These are phyloP conservation scores for Colistium nudipinnis DNA, from an alignment of 2,113 vertebrate species.

Conservation along the genomic window DNA sequence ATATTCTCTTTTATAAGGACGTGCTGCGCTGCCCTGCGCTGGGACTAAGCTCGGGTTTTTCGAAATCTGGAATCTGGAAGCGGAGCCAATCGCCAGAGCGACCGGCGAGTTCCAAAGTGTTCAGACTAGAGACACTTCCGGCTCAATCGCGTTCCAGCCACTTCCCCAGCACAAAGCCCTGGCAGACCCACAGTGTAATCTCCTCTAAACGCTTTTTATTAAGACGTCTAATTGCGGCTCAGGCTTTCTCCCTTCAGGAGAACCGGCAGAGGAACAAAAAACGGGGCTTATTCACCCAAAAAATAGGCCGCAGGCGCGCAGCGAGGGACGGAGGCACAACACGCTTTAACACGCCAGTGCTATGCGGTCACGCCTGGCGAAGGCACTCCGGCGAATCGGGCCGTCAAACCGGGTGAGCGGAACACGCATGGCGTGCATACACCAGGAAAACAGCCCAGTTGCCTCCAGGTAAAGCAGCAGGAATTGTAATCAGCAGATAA, in stretches of 20 bases:
- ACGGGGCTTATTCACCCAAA: constrained; percentile 57
- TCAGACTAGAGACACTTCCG: constrained; percentile 49
- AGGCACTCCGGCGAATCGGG: constrained; percentile 33
- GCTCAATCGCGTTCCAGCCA: constrained; percentile 57
- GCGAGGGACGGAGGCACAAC: constrained; percentile 39
- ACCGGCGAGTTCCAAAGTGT: constrained; percentile 31
- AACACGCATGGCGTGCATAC: constrained; percentile 16
- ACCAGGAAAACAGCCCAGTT: constrained; percentile 36
- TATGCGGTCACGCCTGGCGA: constrained; percentile 14
- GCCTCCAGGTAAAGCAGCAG: constrained; percentile 35
- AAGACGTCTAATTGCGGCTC: constrained; percentile 74
- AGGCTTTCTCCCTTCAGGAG: constrained; percentile 64
- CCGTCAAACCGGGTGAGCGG: constrained; percentile 43
- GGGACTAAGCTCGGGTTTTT: constrained; percentile 24
- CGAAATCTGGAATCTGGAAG: constrained; percentile 37
- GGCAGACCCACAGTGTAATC: constrained; percentile 74
- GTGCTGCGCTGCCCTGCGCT: background rate
- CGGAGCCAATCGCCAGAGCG: constrained; percentile 21
- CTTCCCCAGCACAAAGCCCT: constrained; percentile 60
- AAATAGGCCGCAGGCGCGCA: constrained; percentile 49
- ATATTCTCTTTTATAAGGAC: constrained; percentile 35
- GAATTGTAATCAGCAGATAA: constrained; percentile 39
- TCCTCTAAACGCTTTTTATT: constrained; percentile 77
- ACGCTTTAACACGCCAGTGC: constrained; percentile 40
- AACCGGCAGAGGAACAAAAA: constrained; percentile 66